Evolutionary conservation across 2,888 invertebrate species (phyloP).

Genomic region (Erebia palarica): DNA sequence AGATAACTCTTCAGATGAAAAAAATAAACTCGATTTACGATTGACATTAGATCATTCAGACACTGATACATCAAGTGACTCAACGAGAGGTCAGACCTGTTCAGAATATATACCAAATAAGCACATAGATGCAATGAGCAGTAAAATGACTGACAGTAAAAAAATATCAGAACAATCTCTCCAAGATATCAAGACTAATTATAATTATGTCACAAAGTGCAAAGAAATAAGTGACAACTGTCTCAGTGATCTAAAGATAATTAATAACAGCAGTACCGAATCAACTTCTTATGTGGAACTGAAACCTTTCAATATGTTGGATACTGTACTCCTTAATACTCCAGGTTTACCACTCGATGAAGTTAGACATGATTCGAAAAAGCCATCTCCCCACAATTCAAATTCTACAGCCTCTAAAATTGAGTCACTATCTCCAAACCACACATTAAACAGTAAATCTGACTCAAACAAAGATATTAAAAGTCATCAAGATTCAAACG

Average conservation of each 20-base stretch:
- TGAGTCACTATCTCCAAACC: slow-evolving; percentile 50
- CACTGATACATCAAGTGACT: slow-evolving; percentile 76
- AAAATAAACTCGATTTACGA: slow-evolving; percentile 69
- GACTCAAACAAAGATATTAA: slow-evolving; percentile 48
- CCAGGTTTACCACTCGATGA: slow-evolving; percentile 56
- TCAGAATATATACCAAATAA: slow-evolving; percentile 75
- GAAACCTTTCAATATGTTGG: slow-evolving; percentile 62
- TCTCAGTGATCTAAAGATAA: slow-evolving; percentile 52
- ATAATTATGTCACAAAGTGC: slow-evolving; percentile 31
- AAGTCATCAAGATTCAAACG: slow-evolving; percentile 45
- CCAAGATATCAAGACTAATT: slow-evolving; percentile 37
- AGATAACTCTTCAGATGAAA: slow-evolving; percentile 75
- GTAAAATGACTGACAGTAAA: slow-evolving; percentile 41
- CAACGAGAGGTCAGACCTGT: slow-evolving; percentile 66
- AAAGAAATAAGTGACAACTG: slow-evolving; percentile 38
- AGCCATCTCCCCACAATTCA: slow-evolving; percentile 28
- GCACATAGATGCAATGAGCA: slow-evolving; percentile 51
- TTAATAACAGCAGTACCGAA: slow-evolving; percentile 66
- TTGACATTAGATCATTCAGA: slow-evolving; percentile 73
- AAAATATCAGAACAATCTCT: slow-evolving; percentile 39
- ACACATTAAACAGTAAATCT: slow-evolving; percentile 52
- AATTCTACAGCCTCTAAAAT: slow-evolving; percentile 43
- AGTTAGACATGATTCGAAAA: slow-evolving; percentile 41
- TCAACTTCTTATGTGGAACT: slow-evolving; percentile 73
- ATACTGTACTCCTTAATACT: slow-evolving; percentile 63